phyloP scores from a whole-genome alignment of 2,797 vertebrate species.

The Enteromius fasciolatus region DNA sequence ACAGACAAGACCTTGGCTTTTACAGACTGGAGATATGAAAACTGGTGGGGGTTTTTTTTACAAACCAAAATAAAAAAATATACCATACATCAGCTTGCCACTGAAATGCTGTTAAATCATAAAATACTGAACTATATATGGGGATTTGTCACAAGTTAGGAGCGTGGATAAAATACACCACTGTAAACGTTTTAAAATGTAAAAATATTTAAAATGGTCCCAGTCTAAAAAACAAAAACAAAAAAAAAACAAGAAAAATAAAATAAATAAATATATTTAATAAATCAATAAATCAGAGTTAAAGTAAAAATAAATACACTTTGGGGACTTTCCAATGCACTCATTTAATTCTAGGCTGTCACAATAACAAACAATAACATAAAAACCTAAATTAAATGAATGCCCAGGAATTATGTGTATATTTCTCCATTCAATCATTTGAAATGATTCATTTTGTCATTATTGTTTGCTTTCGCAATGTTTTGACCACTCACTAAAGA shows the following conservation, averaged over 20 bases:
- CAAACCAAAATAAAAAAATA: background rate
- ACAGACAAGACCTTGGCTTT: background rate
- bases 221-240: background rate
- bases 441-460: background rate
- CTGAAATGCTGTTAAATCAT: background rate
- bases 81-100: background rate
- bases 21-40: background rate
- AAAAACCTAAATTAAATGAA: background rate
- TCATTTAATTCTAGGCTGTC: background rate
- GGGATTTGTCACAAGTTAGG: background rate
- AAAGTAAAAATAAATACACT: background rate
- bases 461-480: background rate
- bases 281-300: background rate
- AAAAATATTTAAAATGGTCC: background rate
- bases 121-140: background rate
- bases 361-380: constrained; percentile 2
- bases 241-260: no score
- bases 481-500: background rate
- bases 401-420: background rate
- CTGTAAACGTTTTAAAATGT: background rate
- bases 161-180: background rate
- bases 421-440: background rate
- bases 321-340: constrained; percentile 7
- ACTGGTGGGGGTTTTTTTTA: background rate
- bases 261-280: no score